Percentiles rank a stretch among this genome's conserved stretches.
These are phyloP conservation scores for Cassiopea xamachana DNA, from an alignment of 30 jellyfish, hydroid and myxozoan species.

Conservation along the genomic window DNA sequence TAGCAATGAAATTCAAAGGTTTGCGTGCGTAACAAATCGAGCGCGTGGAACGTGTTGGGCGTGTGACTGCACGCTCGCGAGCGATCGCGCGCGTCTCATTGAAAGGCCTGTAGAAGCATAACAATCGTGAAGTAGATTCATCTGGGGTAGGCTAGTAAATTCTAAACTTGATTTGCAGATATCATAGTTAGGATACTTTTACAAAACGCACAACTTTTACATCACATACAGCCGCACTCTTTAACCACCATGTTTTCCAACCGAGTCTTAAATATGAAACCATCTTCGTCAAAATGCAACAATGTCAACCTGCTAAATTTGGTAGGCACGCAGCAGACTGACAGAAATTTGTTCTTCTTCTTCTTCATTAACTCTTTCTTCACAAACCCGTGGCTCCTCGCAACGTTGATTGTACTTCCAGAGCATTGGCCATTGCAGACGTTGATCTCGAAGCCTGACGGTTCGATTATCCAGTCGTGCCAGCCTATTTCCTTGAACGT, in stretches of 20 bases:
- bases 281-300: slow-evolving; percentile 79
- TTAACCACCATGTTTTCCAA: slow-evolving; percentile 69
- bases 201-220: neutral
- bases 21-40: no score
- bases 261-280: slow-evolving; percentile 63
- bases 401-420: slow-evolving; percentile 36
- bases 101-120: no score
- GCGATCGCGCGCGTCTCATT: no score
- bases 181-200: no score
- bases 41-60: no score
- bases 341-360: slow-evolving; percentile 37
- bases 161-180: no score
- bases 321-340: slow-evolving; percentile 79
- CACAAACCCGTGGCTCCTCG: slow-evolving; percentile 68
- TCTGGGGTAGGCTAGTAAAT: no score
- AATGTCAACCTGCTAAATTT: slow-evolving; percentile 55
- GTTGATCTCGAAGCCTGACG: slow-evolving; percentile 78
- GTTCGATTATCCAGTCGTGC: slow-evolving; percentile 88
- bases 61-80: no score
- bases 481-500: slow-evolving; percentile 79
- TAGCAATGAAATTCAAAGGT: no score
- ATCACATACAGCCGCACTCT: slow-evolving; percentile 84
- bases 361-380: slow-evolving; percentile 48
- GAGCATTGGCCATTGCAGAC: slow-evolving; percentile 78
- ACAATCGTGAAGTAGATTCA: no score